Conservation (phyloP, 2,113 vertebrate species). For the Mormoops blainvillei region DNA sequence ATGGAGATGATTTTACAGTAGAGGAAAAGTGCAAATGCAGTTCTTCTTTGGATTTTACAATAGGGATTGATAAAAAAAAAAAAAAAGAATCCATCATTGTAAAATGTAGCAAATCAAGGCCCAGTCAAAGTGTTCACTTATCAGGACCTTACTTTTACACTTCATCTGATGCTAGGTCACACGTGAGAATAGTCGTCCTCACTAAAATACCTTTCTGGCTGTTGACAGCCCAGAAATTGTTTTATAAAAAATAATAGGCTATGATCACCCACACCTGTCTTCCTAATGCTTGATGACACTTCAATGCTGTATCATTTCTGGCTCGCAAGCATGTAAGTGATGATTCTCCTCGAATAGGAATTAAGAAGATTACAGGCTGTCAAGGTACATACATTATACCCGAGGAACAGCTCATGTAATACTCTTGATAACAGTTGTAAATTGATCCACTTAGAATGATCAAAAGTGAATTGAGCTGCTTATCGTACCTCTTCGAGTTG, state of each 20-base stretch:
- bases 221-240: slow-evolving; percentile 62
- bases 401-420: not conserved
- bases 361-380: not conserved
- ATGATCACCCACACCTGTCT: slow-evolving; percentile 10
- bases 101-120: not conserved
- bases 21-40: not conserved
- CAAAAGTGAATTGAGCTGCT: slow-evolving; percentile 5
- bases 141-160: slow-evolving; percentile 40
- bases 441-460: not conserved
- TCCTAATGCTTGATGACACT: slow-evolving; percentile 55
- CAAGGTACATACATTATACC: not conserved
- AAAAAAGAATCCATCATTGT: not conserved
- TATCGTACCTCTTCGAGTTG: not conserved
- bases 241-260: slow-evolving; percentile 46
- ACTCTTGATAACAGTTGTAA: not conserved
- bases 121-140: slow-evolving; percentile 35
- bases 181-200: slow-evolving; percentile 37
- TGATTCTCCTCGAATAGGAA: slow-evolving; percentile 33
- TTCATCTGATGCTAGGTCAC: not conserved
- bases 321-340: slow-evolving; percentile 1
- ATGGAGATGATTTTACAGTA: not conserved
- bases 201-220: slow-evolving; percentile 53
- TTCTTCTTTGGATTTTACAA: not conserved
- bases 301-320: slow-evolving; percentile 20
- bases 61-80: not conserved